These are phyloP conservation scores for Brachycybe producta DNA, from an alignment of 2,888 invertebrate species.

Conservation along the genomic window DNA sequence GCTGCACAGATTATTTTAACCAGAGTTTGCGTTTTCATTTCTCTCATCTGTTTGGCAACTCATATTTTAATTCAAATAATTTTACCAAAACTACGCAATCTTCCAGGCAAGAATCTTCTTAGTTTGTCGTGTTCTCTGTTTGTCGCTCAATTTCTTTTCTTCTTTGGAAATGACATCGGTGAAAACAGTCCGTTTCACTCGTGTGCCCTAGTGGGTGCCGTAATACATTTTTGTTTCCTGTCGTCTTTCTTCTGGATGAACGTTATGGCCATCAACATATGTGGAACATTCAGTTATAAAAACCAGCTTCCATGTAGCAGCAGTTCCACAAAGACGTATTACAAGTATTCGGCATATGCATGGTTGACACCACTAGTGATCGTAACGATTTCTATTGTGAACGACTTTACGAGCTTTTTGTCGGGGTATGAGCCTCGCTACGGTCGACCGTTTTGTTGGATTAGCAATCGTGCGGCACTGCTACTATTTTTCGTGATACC, in stretches of 20 bases:
- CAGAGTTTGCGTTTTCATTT: slow-evolving; percentile 29
- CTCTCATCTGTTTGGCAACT: slow-evolving; percentile 30
- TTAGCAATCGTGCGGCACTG: slow-evolving; percentile 31
- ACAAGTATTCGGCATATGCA: slow-evolving; percentile 31
- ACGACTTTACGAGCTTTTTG: slow-evolving; percentile 22
- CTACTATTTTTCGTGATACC: slow-evolving; percentile 35
- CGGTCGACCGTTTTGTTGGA: slow-evolving; percentile 32
- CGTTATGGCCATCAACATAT: slow-evolving; percentile 37
- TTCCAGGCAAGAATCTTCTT: slow-evolving; percentile 35
- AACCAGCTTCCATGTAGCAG: too few species aligned
- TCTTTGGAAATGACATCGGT: slow-evolving; percentile 23
- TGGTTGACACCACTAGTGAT: slow-evolving; percentile 34
- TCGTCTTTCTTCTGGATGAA: slow-evolving; percentile 39
- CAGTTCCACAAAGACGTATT: too few species aligned
- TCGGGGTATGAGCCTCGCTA: slow-evolving; percentile 19
- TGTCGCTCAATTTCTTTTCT: slow-evolving; percentile 32
- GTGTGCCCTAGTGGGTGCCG: slow-evolving; percentile 27
- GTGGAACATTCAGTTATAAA: slow-evolving; percentile 35
- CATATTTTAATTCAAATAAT: slow-evolving; percentile 29
- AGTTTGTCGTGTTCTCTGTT: slow-evolving; percentile 33
- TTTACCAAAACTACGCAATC: slow-evolving; percentile 27
- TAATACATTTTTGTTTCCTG: slow-evolving; percentile 35
- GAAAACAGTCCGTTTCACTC: slow-evolving; percentile 10
- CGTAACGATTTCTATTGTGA: slow-evolving; percentile 24
- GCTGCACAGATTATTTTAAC: slow-evolving; percentile 28